Evolutionary conservation across 2,888 invertebrate species (phyloP).

Genomic region (Operophtera brumata): DNA sequence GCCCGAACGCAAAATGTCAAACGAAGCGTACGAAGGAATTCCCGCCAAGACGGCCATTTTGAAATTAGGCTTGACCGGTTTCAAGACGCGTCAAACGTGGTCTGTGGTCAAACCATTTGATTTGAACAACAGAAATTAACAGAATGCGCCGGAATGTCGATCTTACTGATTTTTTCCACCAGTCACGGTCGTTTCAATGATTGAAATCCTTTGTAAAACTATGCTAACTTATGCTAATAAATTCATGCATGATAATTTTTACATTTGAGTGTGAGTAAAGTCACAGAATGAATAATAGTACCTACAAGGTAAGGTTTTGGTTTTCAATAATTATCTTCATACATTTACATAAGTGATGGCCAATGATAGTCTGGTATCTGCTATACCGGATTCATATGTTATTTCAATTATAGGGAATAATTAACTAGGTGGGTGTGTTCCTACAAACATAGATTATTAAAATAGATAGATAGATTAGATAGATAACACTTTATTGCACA

Average conservation of each 20-base stretch:
- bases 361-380: no score
- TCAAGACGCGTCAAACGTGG: constrained; percentile 35
- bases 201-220: constrained; percentile 25
- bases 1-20: constrained; percentile 64
- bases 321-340: background rate
- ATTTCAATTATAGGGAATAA: no score
- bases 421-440: no score
- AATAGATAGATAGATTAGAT: no score
- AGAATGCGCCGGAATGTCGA: constrained; percentile 46
- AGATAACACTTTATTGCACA: no score
- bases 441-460: no score
- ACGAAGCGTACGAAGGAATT: constrained; percentile 43
- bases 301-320: background rate
- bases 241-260: constrained; percentile 23
- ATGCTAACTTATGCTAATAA: constrained; percentile 34
- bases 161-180: constrained; percentile 46
- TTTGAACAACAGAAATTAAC: no score
- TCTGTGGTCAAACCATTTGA: constrained; percentile 18
- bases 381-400: no score
- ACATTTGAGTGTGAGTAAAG: constrained; percentile 19
- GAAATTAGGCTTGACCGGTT: constrained; percentile 69
- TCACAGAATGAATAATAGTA: no score
- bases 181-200: constrained; percentile 28
- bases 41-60: constrained; percentile 69
- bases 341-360: background rate